Conservation (phyloP, 2,113 vertebrate genomes). For the Anser cygnoides region DNA sequence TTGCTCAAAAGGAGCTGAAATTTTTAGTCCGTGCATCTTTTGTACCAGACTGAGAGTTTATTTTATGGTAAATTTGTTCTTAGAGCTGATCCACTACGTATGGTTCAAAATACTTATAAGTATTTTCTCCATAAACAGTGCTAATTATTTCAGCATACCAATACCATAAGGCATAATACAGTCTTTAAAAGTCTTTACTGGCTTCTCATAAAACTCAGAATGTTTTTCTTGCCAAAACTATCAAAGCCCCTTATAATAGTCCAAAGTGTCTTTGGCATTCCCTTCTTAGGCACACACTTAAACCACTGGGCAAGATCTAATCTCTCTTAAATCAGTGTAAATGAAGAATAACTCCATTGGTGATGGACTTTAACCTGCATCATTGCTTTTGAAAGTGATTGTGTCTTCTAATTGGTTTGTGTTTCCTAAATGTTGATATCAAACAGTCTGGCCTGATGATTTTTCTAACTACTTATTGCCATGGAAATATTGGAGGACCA, state of each 20-base stretch:
- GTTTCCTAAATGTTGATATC: background rate
- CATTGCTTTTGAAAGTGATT: background rate
- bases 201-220: conserved; percentile 37
- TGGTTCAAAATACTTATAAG: background rate
- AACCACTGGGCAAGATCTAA: conserved; percentile 19
- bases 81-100: background rate
- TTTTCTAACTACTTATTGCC: background rate
- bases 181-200: conserved; percentile 8
- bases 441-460: background rate
- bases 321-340: conserved; percentile 40
- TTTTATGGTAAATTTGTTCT: background rate
- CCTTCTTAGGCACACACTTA: conserved; percentile 9
- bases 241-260: conserved; percentile 8
- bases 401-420: background rate
- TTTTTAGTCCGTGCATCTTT: background rate
- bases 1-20: background rate
- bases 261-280: conserved; percentile 49
- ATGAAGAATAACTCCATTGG: conserved; percentile 32
- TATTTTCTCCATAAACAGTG: conserved; percentile 25
- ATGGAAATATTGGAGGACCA: background rate
- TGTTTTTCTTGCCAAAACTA: conserved; percentile 45
- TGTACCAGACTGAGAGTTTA: background rate
- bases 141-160: conserved; percentile 23
- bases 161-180: conserved; percentile 36
- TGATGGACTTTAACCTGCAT: conserved; percentile 17